Conservation (phyloP, 2,113 vertebrate genomes). For the Spheniscus mendiculus region DNA sequence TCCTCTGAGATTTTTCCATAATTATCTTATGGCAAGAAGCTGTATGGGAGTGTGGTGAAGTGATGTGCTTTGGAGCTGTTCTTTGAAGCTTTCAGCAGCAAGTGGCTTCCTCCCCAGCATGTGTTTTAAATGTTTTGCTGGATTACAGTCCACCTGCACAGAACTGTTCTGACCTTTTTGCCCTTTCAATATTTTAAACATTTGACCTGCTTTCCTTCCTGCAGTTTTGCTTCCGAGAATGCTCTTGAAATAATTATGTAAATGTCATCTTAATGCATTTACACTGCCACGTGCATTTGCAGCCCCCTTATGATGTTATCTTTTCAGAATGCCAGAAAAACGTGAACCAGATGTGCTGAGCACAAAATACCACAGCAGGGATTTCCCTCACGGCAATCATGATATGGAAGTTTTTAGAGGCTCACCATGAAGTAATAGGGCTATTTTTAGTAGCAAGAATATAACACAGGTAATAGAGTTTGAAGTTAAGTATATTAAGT, state of each 20-base stretch:
- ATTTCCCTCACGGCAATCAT: neutral
- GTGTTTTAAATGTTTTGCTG: constrained; percentile 53
- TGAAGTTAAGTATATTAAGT: neutral
- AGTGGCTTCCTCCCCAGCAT: constrained; percentile 37
- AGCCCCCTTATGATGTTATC: constrained; percentile 41
- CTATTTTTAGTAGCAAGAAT: neutral
- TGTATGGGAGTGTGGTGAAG: neutral
- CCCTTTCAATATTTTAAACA: constrained; percentile 46
- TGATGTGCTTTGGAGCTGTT: neutral
- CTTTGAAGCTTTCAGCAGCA: constrained; percentile 46
- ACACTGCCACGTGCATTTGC: neutral
- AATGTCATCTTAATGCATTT: constrained; percentile 55
- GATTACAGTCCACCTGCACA: constrained; percentile 54
- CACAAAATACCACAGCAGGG: constrained; percentile 26
- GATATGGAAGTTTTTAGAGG: neutral
- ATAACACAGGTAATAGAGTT: neutral
- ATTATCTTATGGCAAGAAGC: constrained; percentile 38
- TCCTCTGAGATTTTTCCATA: constrained; percentile 25
- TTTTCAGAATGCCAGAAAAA: constrained; percentile 50
- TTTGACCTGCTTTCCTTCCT: constrained; percentile 61
- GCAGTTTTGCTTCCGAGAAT: constrained; percentile 33
- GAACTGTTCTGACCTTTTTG: constrained; percentile 47
- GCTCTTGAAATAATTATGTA: constrained; percentile 65
- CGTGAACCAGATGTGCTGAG: constrained; percentile 25
- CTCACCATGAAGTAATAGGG: neutral